Evolutionary conservation across 2,113 vertebrate genomes (phyloP).

Genomic region (Campylomormyrus numenius): DNA sequence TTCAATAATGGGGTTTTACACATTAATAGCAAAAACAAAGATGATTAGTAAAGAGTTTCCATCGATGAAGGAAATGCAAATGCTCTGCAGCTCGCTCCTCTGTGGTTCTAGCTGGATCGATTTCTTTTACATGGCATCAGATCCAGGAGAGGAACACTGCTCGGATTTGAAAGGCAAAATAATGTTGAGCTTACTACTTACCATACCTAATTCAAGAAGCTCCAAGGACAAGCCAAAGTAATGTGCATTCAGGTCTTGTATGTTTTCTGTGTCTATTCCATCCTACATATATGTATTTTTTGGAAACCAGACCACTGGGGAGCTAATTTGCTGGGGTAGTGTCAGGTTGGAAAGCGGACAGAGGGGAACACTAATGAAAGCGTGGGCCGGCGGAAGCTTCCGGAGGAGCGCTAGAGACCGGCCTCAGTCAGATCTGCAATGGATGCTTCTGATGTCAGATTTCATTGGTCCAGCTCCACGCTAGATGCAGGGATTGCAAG

Average conservation of each 20-base stretch:
- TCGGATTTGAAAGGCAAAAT: background rate
- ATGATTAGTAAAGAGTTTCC: background rate
- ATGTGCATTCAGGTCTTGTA: background rate
- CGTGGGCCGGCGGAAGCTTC: conserved; percentile 42
- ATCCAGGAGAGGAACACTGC: background rate
- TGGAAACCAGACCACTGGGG: conserved; percentile 43
- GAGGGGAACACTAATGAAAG: conserved; percentile 54
- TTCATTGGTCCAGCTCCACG: background rate
- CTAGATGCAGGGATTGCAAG: background rate
- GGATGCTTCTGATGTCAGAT: background rate
- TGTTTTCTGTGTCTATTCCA: background rate
- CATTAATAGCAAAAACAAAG: background rate
- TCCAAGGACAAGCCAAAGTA: background rate
- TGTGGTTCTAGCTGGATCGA: background rate
- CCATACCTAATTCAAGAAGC: background rate
- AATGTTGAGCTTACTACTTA: background rate
- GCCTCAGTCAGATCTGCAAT: background rate
- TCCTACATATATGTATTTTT: background rate
- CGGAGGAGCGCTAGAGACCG: background rate
- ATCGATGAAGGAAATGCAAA: background rate
- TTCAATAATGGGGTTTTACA: background rate
- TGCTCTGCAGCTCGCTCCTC: background rate
- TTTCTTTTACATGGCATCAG: background rate
- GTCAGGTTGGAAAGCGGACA: conserved; percentile 40
- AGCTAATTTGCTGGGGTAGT: conserved; percentile 53